Base-by-base conservation (phyloP, 2,113 vertebrate genomes). In the Apaloderma vittatum region DNA sequence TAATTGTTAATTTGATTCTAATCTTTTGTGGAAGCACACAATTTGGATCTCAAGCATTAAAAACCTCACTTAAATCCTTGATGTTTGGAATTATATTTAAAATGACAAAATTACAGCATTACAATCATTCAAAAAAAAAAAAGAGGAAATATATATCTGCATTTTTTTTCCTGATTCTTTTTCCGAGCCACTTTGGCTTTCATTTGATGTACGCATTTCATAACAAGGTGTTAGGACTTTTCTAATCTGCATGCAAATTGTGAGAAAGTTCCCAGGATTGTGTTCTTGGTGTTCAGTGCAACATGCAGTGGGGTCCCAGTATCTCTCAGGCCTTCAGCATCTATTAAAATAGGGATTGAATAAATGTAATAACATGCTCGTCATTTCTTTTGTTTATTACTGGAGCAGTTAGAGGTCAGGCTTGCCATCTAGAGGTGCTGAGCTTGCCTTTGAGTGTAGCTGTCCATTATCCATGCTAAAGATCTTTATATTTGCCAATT, bases 131-230 rank as follows among this genome's bases (percentile, higher is more conserved):
- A 30, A 36, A 34, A 37, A 27, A 88, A 34, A 37, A 27, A 88
- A 82, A 67, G 9, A 0, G 6, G 18, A 58, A 68, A 65, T 30
- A n/a, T 3, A n/a, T 13, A 0, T 67, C 76, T 61, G 6, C 11
- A 26, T 58, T 58, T 37, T 63, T 63, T 36, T n/a, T 13, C 0
- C 6, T n/a, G 9, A 9, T 85, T 63, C 20, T 76, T 76, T 58
- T 83, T 8, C 7, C 86, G 9, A 29, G 22, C 26, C 24, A 4
- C 8, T 45, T 93, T 94, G 45, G 5, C 19, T 95, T 94, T 85
- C 49, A 17, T 5, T 7, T 54, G 32, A 29, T 29, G 11, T 40
- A 52, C 6, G 9, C 10, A 51, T 49, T 65, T 88, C 16, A 54
- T 46, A 61, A 68, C 19, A 49, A 66, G n/a, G 18, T 48, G 3